A percentile compares a stretch with the other conserved stretches of the same genome.
Evolutionary conservation across 35 echinoderm and acorn worm genomes (phyloP).

Genomic region (Strongylocentrotus purpuratus): DNA sequence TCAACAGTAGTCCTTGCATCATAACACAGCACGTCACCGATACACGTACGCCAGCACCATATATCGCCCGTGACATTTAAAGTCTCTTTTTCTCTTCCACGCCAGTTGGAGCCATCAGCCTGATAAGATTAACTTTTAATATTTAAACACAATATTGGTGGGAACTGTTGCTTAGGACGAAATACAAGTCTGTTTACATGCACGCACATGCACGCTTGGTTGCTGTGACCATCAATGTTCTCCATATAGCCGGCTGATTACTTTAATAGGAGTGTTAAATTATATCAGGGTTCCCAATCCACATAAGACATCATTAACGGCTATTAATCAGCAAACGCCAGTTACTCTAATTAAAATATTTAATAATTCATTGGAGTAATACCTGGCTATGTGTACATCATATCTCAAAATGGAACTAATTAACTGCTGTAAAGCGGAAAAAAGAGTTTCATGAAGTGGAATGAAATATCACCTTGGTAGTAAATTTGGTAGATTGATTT

Average conservation of each 20-base stretch:
- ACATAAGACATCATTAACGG: background rate
- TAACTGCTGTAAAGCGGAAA: too few relatives aligned
- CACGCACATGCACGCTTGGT: background rate
- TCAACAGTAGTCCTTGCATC: background rate
- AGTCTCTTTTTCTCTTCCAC: background rate
- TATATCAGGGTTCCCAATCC: background rate
- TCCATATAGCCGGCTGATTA: background rate
- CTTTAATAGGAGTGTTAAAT: background rate
- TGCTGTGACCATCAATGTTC: background rate
- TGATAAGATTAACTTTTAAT: conserved; percentile 6
- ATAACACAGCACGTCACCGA: background rate
- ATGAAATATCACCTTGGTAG: too few relatives aligned
- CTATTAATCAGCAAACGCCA: background rate
- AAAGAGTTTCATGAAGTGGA: too few relatives aligned
- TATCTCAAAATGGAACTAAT: too few relatives aligned
- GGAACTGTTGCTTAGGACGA: background rate
- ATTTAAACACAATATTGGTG: background rate
- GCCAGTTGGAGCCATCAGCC: background rate
- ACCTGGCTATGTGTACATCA: too few relatives aligned
- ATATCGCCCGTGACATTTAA: background rate
- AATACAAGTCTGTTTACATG: background rate
- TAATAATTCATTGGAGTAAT: background rate
- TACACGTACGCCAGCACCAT: background rate
- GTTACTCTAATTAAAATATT: background rate
- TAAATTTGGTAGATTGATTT: too few relatives aligned